Base-by-base conservation (phyloP, 2,797 vertebrate species). In the Poecile montanus region DNA sequence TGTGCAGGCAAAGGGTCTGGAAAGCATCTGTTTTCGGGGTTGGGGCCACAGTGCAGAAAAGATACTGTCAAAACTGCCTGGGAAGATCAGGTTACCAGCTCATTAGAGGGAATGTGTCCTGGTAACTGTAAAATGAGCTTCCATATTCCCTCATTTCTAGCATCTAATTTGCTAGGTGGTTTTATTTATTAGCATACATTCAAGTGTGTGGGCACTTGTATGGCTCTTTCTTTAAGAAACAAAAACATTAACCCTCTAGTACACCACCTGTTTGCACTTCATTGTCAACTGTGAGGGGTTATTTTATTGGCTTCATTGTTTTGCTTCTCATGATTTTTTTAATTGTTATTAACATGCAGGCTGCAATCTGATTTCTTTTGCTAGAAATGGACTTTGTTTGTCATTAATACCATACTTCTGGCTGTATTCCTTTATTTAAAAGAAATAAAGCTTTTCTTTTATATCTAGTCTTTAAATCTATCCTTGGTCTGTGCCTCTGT, bases 231-330 rank as follows among this genome's bases (percentile, higher is more conserved):
- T 94, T 87, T 79, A 80, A 70, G 81, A 96, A 96, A 97, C 93
- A 97, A 97, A 97, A 97, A 95, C 95, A 93, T 96, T 95, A 97
- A 96, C 95, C 78, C 90, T 89, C 67, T 89, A 93, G 85, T 85
- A 91, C 84, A 96, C 97, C 98, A 98, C 97, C 97, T 98, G 97
- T 97, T 98, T 97, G 96, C 96, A 96, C 94, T 97, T 97, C 91
- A 95, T 96, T 97, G 97, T 97, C 88, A 80, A 94, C 94, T 87
- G 61, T 78, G 91, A 96, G 78, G 56, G 53, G 16, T 90, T 92
- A 87, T 92, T 94, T 89, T 96, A 97, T 95, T 90, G 86, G 63
- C 87, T 76, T 86, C 76, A 83, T 96, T 97, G 91, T 97, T 89
- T 96, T 94, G 62, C 89, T 96, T 96, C 95, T 94, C 91, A 90